Evolutionary conservation across 2,888 invertebrate genomes (phyloP).

Genomic region (Taenaris catops): DNA sequence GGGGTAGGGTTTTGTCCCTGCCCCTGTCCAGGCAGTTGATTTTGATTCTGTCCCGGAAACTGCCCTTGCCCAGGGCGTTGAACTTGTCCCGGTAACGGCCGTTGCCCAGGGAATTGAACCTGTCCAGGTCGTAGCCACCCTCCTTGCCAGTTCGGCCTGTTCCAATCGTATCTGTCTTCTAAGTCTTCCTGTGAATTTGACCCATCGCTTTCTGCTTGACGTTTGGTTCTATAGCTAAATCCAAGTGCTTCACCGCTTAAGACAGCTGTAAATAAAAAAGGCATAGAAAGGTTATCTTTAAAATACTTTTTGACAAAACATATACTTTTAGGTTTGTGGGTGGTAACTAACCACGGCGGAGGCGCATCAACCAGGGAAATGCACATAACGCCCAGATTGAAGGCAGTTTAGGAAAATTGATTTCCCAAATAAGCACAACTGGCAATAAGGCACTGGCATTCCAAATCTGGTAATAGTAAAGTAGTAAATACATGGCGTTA

Average conservation of each 20-base stretch:
- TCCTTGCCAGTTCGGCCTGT: slow-evolving; percentile 13
- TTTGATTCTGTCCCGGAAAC: slow-evolving; percentile 5
- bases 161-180: slow-evolving; percentile 52
- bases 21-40: slow-evolving; percentile 7
- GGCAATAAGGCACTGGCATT: too few species aligned
- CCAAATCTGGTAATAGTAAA: too few species aligned
- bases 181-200: slow-evolving; percentile 27
- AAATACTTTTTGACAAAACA: too few species aligned
- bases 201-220: slow-evolving; percentile 31
- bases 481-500: too few species aligned
- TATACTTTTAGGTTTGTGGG: too few species aligned
- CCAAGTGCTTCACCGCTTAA: slow-evolving; percentile 32
- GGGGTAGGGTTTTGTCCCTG: slow-evolving; percentile 10
- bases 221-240: slow-evolving; percentile 36
- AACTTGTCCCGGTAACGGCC: not conserved
- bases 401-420: too few species aligned
- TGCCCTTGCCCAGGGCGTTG: slow-evolving; percentile 8
- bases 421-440: too few species aligned
- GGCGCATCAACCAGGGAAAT: too few species aligned
- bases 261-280: slow-evolving; percentile 36
- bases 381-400: too few species aligned
- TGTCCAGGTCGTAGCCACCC: slow-evolving; percentile 14
- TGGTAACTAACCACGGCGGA: too few species aligned
- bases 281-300: too few species aligned
- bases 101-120: slow-evolving; percentile 13